These are phyloP conservation scores for Phrixothrix hirtus DNA, from an alignment of 2,888 invertebrate genomes.

Conservation along the genomic window DNA sequence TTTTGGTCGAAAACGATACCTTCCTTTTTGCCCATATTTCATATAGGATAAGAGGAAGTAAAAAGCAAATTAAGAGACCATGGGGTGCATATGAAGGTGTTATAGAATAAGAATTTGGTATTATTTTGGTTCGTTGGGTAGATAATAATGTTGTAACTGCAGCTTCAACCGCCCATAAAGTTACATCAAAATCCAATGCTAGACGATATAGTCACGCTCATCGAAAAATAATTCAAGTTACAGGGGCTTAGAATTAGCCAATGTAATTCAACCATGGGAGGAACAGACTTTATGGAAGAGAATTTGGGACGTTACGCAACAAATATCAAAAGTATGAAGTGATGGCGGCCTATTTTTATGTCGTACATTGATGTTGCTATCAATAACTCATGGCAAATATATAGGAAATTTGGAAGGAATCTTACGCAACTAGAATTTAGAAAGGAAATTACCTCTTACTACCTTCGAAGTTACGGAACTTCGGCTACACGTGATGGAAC, in stretches of 20 bases:
- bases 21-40: no score
- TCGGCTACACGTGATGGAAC: slow-evolving; percentile 19
- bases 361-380: slow-evolving; percentile 27
- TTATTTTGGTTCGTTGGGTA: no score
- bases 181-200: slow-evolving; percentile 24
- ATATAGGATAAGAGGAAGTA: no score
- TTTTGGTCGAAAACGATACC: no score
- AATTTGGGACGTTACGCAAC: slow-evolving; percentile 34
- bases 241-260: slow-evolving; percentile 30
- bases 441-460: slow-evolving; percentile 13
- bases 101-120: no score
- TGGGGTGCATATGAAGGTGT: no score
- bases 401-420: slow-evolving; percentile 7
- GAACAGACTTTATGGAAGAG: slow-evolving; percentile 34
- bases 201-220: slow-evolving; percentile 29
- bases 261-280: slow-evolving; percentile 39
- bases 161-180: slow-evolving; percentile 24
- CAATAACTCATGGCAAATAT: slow-evolving; percentile 27
- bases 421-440: slow-evolving; percentile 20
- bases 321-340: slow-evolving; percentile 36
- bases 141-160: slow-evolving; percentile 34
- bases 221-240: slow-evolving; percentile 32
- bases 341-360: slow-evolving; percentile 31
- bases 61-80: no score
- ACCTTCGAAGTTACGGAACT: slow-evolving; percentile 18